Evolutionary conservation across 2,888 invertebrate genomes (phyloP), one percentile per base, ranked within the genome.

Genomic region (Exephanes ischioxanthus): DNA sequence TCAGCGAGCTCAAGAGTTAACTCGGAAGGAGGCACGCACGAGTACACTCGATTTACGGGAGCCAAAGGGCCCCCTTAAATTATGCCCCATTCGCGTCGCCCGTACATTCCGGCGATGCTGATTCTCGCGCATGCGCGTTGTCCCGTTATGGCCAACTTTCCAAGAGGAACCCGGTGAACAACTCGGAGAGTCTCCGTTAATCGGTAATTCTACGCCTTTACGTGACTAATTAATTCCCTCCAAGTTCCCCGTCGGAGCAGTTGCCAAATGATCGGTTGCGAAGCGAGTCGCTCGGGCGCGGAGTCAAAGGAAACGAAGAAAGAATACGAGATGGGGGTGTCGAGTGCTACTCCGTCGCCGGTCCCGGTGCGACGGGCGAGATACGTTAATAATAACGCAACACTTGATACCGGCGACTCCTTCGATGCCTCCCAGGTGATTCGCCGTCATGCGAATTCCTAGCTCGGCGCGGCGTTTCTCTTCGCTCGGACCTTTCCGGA

Each of bases 41-140:
- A 85, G 53, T 79, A 79, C 22, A 58, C 51, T 37, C 45, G 37
- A 82, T 58, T 14, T 76, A 58, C 70, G 63, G 68, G 79, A 79
- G 78, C 70, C 37, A 75, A 82, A 75, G 75, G 61, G 58, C 58
- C 58, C 58, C 58, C 78, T 85, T 70, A 85, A 85, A 85, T 82
- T 85, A 82, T 41, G 55, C 75, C 79, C 53, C 26, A 11, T 53
- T n/a, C 58, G 26, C 41, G 53, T 26, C 83, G 55, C 81, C 61
- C 53, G 63, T 73, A 77, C 81, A 81, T 81, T 81, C 78, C 51
- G 77, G 78, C 73, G 61, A 70, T 73, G 58, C 61, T 68, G 67
- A 80, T 84, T 68, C 78, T 61, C 73, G 68, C 72, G 72, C 33
- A 76, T 73, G 68, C 79, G 37, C 82, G 67, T 71, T 73, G 70